Conservation (phyloP, 2,113 vertebrate species). For the Heterotilapia buettikoferi region DNA sequence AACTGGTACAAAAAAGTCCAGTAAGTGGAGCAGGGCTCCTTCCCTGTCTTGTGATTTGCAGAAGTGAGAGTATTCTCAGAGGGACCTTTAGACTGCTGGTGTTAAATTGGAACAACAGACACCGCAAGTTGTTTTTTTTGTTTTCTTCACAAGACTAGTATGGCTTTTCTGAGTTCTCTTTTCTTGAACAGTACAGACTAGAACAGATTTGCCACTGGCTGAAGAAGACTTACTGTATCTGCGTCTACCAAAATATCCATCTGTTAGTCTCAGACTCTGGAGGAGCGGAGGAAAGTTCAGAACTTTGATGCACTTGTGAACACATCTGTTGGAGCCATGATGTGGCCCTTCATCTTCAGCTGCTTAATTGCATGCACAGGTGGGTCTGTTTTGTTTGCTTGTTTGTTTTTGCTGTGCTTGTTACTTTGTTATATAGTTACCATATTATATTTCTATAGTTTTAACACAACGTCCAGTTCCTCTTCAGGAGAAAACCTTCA, state of each 20-base stretch:
- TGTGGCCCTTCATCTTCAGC: no score
- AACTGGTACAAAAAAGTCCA: no score
- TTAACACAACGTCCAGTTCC: no score
- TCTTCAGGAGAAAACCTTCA: no score
- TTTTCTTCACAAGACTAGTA: background rate
- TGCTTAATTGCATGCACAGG: no score
- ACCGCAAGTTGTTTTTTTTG: fast-evolving
- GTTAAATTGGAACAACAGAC: background rate
- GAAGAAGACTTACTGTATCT: background rate
- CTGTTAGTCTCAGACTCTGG: background rate
- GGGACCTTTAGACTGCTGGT: fast-evolving
- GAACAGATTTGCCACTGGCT: background rate
- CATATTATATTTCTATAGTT: no score
- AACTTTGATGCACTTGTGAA: background rate
- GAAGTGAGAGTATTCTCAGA: fast-evolving
- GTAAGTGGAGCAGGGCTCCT: no score
- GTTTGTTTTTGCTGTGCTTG: no score
- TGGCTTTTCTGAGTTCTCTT: background rate
- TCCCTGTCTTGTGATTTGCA: fast-evolving
- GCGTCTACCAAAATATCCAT: background rate
- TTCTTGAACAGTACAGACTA: fast-evolving
- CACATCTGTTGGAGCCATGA: background rate
- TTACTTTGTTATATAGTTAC: no score
- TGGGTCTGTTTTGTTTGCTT: no score
- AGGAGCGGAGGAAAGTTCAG: background rate